phyloP scores from a whole-genome alignment of 2,797 vertebrate species.

The Acanthopagrus latus region DNA sequence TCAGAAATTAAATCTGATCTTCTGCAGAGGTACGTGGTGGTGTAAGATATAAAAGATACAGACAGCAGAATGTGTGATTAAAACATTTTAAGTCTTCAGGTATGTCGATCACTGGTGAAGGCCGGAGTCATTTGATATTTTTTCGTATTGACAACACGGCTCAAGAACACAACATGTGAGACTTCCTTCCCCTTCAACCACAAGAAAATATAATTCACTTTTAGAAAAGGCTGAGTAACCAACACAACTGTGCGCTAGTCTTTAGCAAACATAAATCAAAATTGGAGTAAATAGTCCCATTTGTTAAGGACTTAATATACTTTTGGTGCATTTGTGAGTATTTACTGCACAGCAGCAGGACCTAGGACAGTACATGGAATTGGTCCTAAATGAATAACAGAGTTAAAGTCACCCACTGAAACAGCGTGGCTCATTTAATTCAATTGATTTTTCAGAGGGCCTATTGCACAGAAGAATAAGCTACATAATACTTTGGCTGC shows the following conservation, averaged over 20 bases:
- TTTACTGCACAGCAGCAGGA: slow-evolving; percentile 2
- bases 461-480: background rate
- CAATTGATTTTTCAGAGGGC: background rate
- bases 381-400: background rate
- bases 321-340: background rate
- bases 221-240: background rate
- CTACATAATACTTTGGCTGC: background rate
- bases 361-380: background rate
- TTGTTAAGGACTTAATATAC: background rate
- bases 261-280: background rate
- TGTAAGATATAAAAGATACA: background rate
- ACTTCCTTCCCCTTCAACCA: background rate
- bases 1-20: slow-evolving; percentile 13
- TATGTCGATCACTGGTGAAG: background rate
- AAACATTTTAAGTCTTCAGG: background rate
- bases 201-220: background rate
- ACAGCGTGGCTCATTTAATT: background rate
- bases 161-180: background rate
- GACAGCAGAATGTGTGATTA: background rate
- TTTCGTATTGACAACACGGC: background rate
- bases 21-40: background rate
- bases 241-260: background rate
- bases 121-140: background rate
- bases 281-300: background rate
- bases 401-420: background rate